Evolutionary conservation across 2,797 vertebrate species (phyloP).

Genomic region (Rhyacichthys aspro): DNA sequence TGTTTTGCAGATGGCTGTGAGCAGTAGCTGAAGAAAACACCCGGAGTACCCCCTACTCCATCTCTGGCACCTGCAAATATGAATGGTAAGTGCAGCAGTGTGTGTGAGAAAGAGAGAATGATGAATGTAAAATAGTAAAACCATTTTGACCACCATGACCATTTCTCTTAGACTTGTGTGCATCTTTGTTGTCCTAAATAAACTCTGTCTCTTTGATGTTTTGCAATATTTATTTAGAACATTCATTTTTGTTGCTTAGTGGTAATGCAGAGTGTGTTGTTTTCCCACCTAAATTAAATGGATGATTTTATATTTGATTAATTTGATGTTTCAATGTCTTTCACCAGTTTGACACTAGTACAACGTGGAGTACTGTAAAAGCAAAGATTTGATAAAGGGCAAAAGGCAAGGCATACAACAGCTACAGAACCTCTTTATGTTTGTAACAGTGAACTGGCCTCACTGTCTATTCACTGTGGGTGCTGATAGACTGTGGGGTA

Average conservation of each 20-base stretch:
- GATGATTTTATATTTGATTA: no score
- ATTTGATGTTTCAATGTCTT: no score
- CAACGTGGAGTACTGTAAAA: background rate
- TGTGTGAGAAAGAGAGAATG: constrained; percentile 18
- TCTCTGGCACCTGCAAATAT: constrained; percentile 64
- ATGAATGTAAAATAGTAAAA: constrained; percentile 2
- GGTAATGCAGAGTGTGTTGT: no score
- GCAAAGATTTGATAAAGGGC: background rate
- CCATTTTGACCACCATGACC: no score
- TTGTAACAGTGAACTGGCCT: constrained; percentile 7
- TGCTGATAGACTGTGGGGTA: constrained; percentile 8
- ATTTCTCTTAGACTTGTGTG: constrained; percentile 1
- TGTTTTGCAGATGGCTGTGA: constrained; percentile 71
- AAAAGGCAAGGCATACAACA: background rate
- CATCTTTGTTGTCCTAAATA: no score
- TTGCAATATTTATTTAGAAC: no score
- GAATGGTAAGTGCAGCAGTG: constrained; percentile 70
- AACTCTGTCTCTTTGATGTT: no score
- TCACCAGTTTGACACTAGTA: no score
- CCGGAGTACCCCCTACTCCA: constrained; percentile 48
- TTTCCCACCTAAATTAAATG: no score
- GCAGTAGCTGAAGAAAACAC: constrained; percentile 64
- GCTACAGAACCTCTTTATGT: constrained; percentile 3
- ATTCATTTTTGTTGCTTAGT: no score
- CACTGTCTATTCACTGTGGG: constrained; percentile 2